Evolutionary conservation across 2,113 vertebrate genomes (phyloP), one percentile per base, ranked within the genome.

Genomic region (Sterrhoptilus dennistouni): DNA sequence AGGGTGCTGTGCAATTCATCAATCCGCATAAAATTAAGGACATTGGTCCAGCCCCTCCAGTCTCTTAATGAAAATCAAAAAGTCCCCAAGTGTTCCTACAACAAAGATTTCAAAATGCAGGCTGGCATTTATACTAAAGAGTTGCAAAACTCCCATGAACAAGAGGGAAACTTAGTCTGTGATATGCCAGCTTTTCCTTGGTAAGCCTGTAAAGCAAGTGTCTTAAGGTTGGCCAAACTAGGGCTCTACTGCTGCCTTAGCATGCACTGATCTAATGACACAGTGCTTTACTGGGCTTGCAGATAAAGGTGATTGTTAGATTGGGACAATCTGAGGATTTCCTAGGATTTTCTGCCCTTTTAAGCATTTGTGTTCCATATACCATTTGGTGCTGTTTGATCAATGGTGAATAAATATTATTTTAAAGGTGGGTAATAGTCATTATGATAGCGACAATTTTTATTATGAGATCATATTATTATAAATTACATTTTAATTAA

Each of bases 331-430:
- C 8, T 69, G n/a, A 61, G 40, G 21, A 54, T 54, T 53, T 83
- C 27, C 20, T 20, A 36, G 31, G 31, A 56, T 47, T 61, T 61
- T 61, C 47, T 90, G 12, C 18, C 25, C 47, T 76, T 69, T 69
- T 83, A 24, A 54, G 18, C 1, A 0, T 20, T 76, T 0, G 0
- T 40, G 12, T 61, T 76, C 40, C 15, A 9, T 42, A 69, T 69
- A 14, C 17, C 17, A 42, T 54, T 76, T 90, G 29, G n/a, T 54
- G 52, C 47, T 54, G 14, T 7, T 35, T 69, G 40, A 54, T 61
- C 11, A 35, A 8, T 61, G 14, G 6, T 76, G 21, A 76, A 76
- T 47, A 76, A 61, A 76, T 76, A 61, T 47, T 61, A 53, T 54
- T 76, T 31, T 54, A 69, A 69, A 83, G 4, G 25, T 54, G 22